phyloP scores from a whole-genome alignment of 2,113 vertebrate species.

The Chrysemys picta region DNA sequence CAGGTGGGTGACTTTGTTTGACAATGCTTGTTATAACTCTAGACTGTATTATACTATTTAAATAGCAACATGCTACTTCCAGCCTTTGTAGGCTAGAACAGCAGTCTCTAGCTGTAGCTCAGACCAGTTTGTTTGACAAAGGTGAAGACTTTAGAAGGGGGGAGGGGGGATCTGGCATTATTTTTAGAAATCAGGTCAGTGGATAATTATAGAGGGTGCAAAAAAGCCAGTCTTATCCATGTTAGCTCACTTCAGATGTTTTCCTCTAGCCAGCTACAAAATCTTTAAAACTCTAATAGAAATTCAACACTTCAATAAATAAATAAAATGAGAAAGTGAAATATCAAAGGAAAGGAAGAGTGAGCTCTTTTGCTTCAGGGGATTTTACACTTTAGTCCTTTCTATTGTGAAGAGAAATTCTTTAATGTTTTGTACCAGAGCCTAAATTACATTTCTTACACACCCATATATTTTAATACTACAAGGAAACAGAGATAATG shows the following conservation, averaged over 20 bases:
- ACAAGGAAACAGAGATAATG: not conserved
- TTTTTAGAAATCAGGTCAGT: slow-evolving; percentile 62
- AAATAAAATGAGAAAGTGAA: not conserved
- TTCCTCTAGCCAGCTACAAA: slow-evolving; percentile 22
- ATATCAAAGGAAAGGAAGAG: not conserved
- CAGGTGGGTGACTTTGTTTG: not conserved
- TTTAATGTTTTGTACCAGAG: not conserved
- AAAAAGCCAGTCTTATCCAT: not conserved
- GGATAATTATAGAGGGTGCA: not conserved
- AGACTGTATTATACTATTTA: not conserved
- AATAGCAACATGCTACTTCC: not conserved
- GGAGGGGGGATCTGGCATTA: slow-evolving; percentile 18
- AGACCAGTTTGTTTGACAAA: slow-evolving; percentile 62
- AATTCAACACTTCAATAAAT: slow-evolving; percentile 26
- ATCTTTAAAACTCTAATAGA: slow-evolving; percentile 23
- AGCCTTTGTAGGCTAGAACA: not conserved
- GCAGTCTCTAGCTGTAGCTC: not conserved
- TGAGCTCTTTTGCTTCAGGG: not conserved
- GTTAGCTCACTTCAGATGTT: slow-evolving; percentile 38
- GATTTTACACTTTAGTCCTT: slow-evolving; percentile 39
- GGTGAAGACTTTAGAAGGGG: slow-evolving; percentile 51
- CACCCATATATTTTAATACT: not conserved
- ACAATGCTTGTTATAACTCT: not conserved
- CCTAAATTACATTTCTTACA: not conserved
- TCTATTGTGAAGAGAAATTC: not conserved